These are phyloP conservation scores for Cacatua alba DNA, from an alignment of 2,113 vertebrate species.

Conservation along the genomic window DNA sequence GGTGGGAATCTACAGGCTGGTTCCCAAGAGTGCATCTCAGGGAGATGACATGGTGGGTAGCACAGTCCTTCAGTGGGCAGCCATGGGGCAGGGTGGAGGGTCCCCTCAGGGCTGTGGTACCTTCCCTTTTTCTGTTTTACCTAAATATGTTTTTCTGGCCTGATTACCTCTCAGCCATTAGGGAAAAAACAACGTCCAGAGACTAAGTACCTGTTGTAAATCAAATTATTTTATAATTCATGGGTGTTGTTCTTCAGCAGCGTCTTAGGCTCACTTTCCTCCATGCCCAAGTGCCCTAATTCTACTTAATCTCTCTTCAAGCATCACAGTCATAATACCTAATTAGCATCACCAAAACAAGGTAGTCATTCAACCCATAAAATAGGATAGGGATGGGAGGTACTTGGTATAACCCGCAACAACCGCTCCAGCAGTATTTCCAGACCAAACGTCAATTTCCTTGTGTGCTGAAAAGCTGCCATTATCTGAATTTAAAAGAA, in stretches of 20 bases:
- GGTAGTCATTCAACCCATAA: conserved; percentile 37
- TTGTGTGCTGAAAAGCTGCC: background rate
- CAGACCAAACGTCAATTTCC: background rate
- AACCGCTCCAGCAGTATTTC: background rate
- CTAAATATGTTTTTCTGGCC: background rate
- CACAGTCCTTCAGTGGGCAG: background rate
- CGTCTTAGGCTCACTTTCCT: conserved; percentile 44
- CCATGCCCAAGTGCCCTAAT: background rate
- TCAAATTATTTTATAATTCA: conserved; percentile 13
- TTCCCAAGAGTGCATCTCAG: background rate
- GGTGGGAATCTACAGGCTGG: background rate
- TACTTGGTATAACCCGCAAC: background rate
- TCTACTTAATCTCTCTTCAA: conserved; percentile 38
- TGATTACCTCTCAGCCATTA: background rate
- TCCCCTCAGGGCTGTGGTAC: background rate
- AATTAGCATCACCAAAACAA: conserved; percentile 43
- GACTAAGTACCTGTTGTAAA: background rate
- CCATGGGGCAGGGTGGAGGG: rapidly evolving
- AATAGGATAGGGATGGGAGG: background rate
- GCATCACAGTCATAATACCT: background rate
- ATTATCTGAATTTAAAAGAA: background rate
- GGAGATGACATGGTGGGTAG: background rate
- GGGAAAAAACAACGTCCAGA: background rate
- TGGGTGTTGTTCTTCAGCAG: conserved; percentile 40
- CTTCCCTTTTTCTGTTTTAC: background rate